Evolutionary conservation across 2,888 invertebrate species (phyloP), one percentile per base, ranked within the genome.

Genomic region (Zaprionus obscuricornis): DNA sequence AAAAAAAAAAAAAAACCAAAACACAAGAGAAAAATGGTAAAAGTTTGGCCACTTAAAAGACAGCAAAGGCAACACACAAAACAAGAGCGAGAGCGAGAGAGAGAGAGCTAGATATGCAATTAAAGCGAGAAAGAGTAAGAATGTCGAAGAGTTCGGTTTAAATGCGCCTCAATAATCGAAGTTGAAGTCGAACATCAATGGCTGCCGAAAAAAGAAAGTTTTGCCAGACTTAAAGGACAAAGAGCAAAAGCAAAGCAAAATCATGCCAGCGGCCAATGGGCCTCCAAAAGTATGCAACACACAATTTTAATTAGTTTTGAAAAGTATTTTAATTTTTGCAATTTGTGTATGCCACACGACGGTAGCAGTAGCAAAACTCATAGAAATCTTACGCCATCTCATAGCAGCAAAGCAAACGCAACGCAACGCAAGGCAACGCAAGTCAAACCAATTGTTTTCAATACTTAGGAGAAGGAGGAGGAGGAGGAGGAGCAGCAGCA

Each of bases 311-410:
- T 79, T 84, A 79, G 85, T 79, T 79, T 79, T 66, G 52, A 76
- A 81, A 81, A 81, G 81, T 81, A 81, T 81, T 81, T 81, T 85
- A 82, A 81, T 85, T 85, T 85, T 82, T 82, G 85, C 85, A 81
- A 81, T 81, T 85, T 85, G 81, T 81, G 82, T 81, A 70, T 62
- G 69, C 59, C 76, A 66, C 66, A 69, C 66, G 81, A 56, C 58
- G 64, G 51, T 45, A 42, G 49, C 34, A 31, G 34, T 46, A 59
- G 60, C 57, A 3, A n/a, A n/a, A n/a, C n/a, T n/a, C 46, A 4
- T 45, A 54, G 54, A 70, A 66, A 65, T 76, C 67, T 65, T 64
- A 37, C 43, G 58, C 46, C 46, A 66, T n/a, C n/a, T n/a, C n/a
- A n/a, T n/a, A n/a, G n/a, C n/a, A n/a, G n/a, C n/a, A n/a, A n/a